Evolutionary conservation across 2,888 invertebrate genomes (phyloP).

Genomic region (Amorpha juglandis): DNA sequence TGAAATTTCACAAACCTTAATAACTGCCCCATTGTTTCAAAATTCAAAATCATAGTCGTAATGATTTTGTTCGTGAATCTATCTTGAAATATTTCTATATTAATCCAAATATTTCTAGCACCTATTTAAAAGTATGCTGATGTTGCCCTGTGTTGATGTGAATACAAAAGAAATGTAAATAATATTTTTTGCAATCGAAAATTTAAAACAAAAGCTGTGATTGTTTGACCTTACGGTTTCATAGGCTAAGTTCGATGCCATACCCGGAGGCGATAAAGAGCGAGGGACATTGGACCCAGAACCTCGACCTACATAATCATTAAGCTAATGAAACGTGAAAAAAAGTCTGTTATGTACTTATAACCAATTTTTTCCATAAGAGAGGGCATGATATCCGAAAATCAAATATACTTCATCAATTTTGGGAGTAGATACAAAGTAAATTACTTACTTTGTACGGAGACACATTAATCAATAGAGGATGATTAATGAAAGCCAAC

Average conservation of each 20-base stretch:
- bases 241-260: no score
- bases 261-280: no score
- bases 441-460: conserved; percentile 75
- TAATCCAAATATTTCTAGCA: no score
- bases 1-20: not conserved
- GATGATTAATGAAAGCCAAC: conserved; percentile 78
- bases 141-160: no score
- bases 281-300: not conserved
- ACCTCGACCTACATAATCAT: not conserved
- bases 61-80: not conserved
- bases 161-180: no score
- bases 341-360: not conserved
- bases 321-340: not conserved
- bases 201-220: no score
- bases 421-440: conserved; percentile 57
- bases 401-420: conserved; percentile 64
- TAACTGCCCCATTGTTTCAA: not conserved
- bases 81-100: not conserved
- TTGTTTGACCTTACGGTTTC: no score
- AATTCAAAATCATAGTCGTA: not conserved
- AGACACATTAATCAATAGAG: conserved; percentile 82
- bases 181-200: no score
- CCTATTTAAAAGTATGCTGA: no score
- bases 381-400: conserved; percentile 40
- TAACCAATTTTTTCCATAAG: not conserved